Conservation (phyloP, 2,113 vertebrate genomes). For the Sphyrna mokarran region DNA sequence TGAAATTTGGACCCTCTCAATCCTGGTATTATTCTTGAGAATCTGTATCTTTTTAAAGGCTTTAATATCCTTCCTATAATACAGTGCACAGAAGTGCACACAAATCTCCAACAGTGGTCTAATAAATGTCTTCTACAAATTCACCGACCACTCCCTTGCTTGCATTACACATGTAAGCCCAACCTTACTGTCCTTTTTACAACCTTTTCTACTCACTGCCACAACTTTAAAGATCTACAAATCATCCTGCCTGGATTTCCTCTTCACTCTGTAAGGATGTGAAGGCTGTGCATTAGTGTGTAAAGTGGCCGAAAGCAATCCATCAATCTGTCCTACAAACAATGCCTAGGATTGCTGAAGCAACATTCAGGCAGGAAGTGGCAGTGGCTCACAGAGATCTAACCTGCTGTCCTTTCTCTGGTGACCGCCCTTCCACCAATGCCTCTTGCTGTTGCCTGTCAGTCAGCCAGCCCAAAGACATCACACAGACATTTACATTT, state of each 20-base stretch:
- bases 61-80: background rate
- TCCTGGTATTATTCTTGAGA: background rate
- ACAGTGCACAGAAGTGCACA: background rate
- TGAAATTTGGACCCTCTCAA: background rate
- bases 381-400: no score
- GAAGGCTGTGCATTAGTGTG: background rate
- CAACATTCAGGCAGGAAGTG: no score
- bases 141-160: background rate
- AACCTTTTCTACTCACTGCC: background rate
- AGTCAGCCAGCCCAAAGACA: background rate
- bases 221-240: background rate
- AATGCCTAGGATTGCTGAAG: no score
- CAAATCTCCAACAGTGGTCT: background rate
- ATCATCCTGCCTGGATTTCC: background rate
- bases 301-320: background rate
- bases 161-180: background rate
- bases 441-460: no score
- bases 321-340: no score
- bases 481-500: no score
- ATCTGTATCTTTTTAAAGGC: background rate
- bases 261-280: background rate
- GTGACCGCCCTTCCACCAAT: no score
- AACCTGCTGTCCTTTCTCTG: no score
- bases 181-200: background rate
- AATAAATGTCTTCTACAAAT: background rate